Evolutionary conservation across 2,113 vertebrate genomes (phyloP), one percentile per base, ranked within the genome.

Genomic region (Collichthys lucidus): DNA sequence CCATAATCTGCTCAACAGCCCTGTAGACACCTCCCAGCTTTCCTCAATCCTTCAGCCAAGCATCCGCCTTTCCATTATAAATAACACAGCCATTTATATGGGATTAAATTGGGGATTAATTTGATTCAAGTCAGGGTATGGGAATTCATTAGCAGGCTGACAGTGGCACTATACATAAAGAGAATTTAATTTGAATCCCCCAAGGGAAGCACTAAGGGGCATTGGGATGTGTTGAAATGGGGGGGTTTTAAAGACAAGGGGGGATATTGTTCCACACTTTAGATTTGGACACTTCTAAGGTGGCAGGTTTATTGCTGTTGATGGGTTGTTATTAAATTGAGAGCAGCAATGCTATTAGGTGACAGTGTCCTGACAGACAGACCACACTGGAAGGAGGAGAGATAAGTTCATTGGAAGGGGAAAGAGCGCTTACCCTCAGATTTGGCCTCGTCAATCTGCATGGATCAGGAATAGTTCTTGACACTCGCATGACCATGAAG

Each of bases 101-200:
- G 92, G 92, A 95, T 94, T 95, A 95, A 93, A 93, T 88, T 89
- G 91, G 87, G 94, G 92, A 94, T 95, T 95, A 89, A 92, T 94
- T 91, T 93, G 90, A 93, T 94, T 94, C 92, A 78, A 91, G 86
- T 92, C 88, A 89, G 92, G 91, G 93, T 94, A 93, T 92, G 91
- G 90, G 93, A 94, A 95, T 91, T 95, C 92, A 94, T 94, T 94
- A 91, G 78, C 26, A 56, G 76, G 81, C 83, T 89, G 91, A 92
- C 80, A 91, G 92, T 92, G 89, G 74, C 74, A 2, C 87, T 92
- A 91, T 91, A 94, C 91, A 92, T 85, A 84, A 79, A 52, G 89
- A 80, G 92, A 93, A 94, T 94, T 93, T 93, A 93, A 93, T 95
- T 90, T 92, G 80, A 89, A 85, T 90, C 85, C 92, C 90, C 92